These are phyloP conservation scores for Prunella fulvescens DNA, from an alignment of 2,113 vertebrate species.

Conservation along the genomic window DNA sequence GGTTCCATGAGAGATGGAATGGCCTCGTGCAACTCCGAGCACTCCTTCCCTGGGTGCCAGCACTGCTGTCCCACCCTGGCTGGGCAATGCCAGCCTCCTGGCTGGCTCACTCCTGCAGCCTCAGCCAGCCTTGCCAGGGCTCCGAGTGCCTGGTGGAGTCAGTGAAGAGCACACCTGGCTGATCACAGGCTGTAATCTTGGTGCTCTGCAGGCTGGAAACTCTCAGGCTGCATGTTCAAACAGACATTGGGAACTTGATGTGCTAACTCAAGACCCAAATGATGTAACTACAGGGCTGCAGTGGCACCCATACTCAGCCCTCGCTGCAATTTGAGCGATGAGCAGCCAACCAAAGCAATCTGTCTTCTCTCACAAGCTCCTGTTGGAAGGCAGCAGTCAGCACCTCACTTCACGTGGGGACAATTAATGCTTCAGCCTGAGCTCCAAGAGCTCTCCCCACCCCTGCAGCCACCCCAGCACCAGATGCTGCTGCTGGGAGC, in stretches of 20 bases:
- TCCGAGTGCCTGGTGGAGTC: not conserved
- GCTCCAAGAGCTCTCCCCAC: not conserved
- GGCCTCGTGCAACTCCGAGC: not conserved
- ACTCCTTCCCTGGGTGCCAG: not conserved
- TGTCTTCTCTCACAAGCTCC: not conserved
- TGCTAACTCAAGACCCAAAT: not conserved
- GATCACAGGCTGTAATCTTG: not conserved
- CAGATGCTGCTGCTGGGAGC: not conserved
- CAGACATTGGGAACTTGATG: not conserved
- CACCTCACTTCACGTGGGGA: accelerated
- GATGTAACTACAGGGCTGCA: not conserved
- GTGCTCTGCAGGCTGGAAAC: not conserved
- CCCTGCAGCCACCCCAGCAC: not conserved
- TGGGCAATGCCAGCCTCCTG: not conserved
- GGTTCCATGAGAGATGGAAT: not conserved
- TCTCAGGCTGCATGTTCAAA: not conserved
- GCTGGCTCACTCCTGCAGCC: not conserved
- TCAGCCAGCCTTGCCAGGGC: not conserved
- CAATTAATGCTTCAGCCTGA: not conserved
- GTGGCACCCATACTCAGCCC: not conserved
- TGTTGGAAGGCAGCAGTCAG: not conserved
- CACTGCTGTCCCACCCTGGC: not conserved
- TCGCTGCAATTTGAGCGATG: not conserved
- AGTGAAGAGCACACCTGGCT: not conserved
- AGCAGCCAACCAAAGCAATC: not conserved